Evolutionary conservation across 1,140 invertebrate species (phyloP).

Genomic region (Zaprionus vittiger): DNA sequence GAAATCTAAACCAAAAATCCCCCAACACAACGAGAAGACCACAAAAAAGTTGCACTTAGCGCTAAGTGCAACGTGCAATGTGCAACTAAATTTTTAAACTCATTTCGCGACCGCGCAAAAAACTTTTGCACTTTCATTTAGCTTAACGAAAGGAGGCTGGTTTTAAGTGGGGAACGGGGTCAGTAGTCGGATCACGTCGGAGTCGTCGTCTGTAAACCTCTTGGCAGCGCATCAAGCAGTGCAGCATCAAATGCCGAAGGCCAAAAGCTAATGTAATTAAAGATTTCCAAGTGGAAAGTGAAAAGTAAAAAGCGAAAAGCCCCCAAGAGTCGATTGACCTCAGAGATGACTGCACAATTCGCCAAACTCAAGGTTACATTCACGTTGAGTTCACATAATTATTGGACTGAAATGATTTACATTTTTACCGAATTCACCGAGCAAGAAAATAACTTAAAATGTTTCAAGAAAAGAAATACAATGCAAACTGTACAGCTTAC

Average conservation of each 20-base stretch:
- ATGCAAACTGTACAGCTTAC: not conserved
- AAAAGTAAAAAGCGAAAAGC: conserved; percentile 2
- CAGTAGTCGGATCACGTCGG: conserved; percentile 30
- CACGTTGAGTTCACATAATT: not conserved
- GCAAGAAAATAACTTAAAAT: not conserved
- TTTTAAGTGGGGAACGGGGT: conserved; percentile 34
- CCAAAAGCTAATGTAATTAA: conserved; percentile 62
- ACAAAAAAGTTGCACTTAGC: conserved; percentile 43
- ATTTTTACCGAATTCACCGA: not conserved
- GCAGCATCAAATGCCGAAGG: conserved; percentile 44
- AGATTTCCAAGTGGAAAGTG: conserved; percentile 42
- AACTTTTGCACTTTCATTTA: conserved; percentile 75
- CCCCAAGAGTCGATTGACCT: conserved; percentile 29
- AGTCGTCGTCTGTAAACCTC: conserved; percentile 7
- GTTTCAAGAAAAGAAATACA: not conserved
- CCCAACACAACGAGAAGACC: conserved; percentile 24
- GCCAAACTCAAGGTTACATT: not conserved
- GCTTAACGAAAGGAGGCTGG: conserved; percentile 35
- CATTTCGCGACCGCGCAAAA: conserved; percentile 60
- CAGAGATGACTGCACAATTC: conserved; percentile 12
- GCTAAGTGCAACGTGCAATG: conserved; percentile 46
- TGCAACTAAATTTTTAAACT: conserved; percentile 73
- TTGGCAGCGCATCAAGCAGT: conserved; percentile 59
- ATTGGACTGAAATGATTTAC: not conserved
- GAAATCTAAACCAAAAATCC: conserved; percentile 36